Evolutionary conservation across 2,113 vertebrate species (phyloP).

Genomic region (Albula glossodonta): DNA sequence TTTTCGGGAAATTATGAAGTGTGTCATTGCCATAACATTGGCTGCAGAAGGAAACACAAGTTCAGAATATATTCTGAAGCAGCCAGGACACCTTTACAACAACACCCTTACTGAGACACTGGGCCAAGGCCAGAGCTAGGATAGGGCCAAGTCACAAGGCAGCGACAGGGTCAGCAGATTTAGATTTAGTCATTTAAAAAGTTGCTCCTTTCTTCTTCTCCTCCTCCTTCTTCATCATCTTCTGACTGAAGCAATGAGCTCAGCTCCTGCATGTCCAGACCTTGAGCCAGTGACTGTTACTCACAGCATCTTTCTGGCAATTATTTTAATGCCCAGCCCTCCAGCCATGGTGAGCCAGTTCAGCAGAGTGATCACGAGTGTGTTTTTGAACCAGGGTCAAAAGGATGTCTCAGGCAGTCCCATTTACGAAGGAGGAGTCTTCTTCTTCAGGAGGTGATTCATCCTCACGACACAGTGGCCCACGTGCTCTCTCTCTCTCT

Average conservation of each 20-base stretch:
- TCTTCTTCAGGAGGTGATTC: slow-evolving; percentile 44
- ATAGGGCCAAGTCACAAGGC: slow-evolving; percentile 20
- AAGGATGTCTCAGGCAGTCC: background rate
- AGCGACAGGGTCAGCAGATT: background rate
- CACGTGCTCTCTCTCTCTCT: background rate
- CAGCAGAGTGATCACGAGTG: background rate
- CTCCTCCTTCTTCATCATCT: background rate
- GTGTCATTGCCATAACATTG: no score
- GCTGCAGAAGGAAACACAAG: no score
- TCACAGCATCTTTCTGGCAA: background rate
- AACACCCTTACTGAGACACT: background rate
- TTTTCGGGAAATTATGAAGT: no score
- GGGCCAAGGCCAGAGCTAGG: slow-evolving; percentile 11
- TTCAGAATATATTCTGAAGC: no score
- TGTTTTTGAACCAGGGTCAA: background rate
- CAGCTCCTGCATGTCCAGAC: slow-evolving; percentile 2
- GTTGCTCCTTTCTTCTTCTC: background rate
- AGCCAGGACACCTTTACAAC: background rate
- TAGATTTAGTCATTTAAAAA: slow-evolving; percentile 21
- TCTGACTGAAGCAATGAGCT: slow-evolving; percentile 13
- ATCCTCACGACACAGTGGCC: slow-evolving; percentile 41
- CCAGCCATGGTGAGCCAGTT: background rate
- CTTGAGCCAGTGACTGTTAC: background rate
- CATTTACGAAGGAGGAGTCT: background rate
- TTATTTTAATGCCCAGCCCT: background rate